Evolutionary conservation across 2,888 invertebrate species (phyloP).

Genomic region (Leucophenga montana): DNA sequence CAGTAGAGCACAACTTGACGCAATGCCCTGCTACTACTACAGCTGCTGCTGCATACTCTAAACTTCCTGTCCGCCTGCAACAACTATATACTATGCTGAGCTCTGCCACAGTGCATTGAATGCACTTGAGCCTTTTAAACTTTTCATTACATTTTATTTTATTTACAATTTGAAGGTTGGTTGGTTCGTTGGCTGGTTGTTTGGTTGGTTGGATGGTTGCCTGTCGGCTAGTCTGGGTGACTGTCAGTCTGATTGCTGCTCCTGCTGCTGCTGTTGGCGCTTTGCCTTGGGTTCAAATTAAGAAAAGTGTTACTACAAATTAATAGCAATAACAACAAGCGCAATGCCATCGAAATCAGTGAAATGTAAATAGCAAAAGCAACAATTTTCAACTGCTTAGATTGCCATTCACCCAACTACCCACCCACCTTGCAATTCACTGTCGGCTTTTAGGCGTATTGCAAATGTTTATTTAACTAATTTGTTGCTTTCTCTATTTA

Average conservation of each 20-base stretch:
- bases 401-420: conserved; percentile 18
- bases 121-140: conserved; percentile 27
- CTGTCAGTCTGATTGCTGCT: background rate
- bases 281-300: conserved; percentile 4
- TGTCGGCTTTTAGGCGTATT: conserved; percentile 23
- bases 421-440: conserved; percentile 17
- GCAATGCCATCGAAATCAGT: conserved; percentile 13
- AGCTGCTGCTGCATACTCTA: background rate
- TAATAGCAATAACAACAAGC: conserved; percentile 43
- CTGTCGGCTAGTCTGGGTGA: too few relatives aligned
- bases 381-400: conserved; percentile 18
- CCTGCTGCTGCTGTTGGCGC: background rate
- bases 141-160: conserved; percentile 26
- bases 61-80: too few relatives aligned
- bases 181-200: background rate
- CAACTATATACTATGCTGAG: too few relatives aligned
- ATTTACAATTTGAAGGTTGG: conserved; percentile 24
- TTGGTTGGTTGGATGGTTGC: background rate
- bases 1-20: background rate
- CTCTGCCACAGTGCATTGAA: background rate
- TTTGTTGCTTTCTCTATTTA: conserved; percentile 37
- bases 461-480: conserved; percentile 56
- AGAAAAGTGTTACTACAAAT: conserved; percentile 52
- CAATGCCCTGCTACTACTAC: too few relatives aligned
- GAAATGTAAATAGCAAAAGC: conserved; percentile 28